These are phyloP conservation scores for Collichthys lucidus DNA, from an alignment of 2,113 vertebrate species.

Conservation along the genomic window DNA sequence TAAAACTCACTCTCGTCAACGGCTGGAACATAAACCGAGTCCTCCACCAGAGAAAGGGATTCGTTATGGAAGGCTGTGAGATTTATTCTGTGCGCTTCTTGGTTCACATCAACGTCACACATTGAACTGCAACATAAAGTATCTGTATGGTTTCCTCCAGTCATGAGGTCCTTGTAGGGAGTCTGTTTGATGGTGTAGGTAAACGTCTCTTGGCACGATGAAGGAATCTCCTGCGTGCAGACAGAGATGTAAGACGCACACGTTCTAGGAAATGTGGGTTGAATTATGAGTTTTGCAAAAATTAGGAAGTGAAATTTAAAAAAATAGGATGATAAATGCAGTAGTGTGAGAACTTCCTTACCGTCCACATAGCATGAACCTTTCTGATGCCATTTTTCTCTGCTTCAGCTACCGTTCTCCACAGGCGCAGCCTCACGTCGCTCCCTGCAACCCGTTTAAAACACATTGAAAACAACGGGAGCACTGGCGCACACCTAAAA, in stretches of 20 bases:
- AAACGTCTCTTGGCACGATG: constrained; percentile 56
- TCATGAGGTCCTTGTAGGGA: background rate
- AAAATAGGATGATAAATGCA: background rate
- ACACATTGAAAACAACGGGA: background rate
- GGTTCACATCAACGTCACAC: constrained; percentile 59
- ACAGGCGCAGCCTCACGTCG: constrained; percentile 43
- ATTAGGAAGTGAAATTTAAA: too few relatives aligned
- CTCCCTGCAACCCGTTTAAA: constrained; percentile 48
- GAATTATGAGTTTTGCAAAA: background rate
- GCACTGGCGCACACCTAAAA: background rate
- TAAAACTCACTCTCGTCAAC: constrained; percentile 66
- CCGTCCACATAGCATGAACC: constrained; percentile 70
- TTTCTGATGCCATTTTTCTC: constrained; percentile 33
- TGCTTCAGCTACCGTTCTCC: constrained; percentile 65
- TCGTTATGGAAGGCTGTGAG: constrained; percentile 38
- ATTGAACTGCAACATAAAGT: constrained; percentile 8
- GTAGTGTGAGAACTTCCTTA: constrained; percentile 22
- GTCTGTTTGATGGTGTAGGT: constrained; percentile 29
- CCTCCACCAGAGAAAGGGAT: background rate
- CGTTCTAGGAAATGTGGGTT: background rate
- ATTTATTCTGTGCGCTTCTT: constrained; percentile 50
- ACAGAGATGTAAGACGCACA: background rate
- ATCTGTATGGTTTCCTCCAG: background rate
- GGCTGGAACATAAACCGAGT: constrained; percentile 73
- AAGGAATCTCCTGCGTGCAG: constrained; percentile 58